Evolutionary conservation across 2,888 invertebrate genomes (phyloP).

Genomic region (Orthonychiurus folsomi): DNA sequence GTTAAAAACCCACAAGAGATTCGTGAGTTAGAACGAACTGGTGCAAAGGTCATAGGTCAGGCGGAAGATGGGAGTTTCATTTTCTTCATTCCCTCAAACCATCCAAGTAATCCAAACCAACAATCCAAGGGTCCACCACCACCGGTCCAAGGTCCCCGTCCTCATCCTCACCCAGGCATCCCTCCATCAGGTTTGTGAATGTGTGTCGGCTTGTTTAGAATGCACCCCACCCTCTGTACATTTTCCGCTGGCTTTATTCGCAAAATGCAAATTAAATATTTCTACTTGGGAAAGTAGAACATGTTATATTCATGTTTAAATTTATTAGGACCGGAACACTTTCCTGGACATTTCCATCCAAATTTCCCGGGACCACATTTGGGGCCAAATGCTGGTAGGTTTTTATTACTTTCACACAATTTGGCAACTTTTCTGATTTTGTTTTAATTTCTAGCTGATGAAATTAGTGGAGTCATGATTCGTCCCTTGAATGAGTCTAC

Average conservation of each 20-base stretch:
- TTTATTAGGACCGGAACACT: constrained; percentile 11
- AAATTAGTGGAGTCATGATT: constrained; percentile 53
- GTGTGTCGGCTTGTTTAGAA: too few relatives aligned
- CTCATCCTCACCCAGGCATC: constrained; percentile 4
- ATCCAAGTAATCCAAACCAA: constrained; percentile 8
- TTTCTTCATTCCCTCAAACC: constrained; percentile 31
- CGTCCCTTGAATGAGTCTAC: constrained; percentile 70
- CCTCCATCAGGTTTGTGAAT: constrained; percentile 7
- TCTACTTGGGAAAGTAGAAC: too few relatives aligned
- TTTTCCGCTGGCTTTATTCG: constrained; percentile 3
- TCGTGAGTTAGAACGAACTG: constrained; percentile 32
- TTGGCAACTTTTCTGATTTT: constrained; percentile 2
- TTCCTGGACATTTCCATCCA: constrained; percentile 6
- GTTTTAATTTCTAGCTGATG: constrained; percentile 43
- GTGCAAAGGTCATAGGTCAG: constrained; percentile 36
- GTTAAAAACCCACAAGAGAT: constrained; percentile 32
- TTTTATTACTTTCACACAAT: constrained; percentile 6
- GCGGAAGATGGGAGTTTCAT: constrained; percentile 38
- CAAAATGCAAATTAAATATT: too few relatives aligned
- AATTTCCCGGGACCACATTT: constrained; percentile 6
- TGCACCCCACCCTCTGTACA: too few relatives aligned
- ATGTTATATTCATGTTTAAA: too few relatives aligned
- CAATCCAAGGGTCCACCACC: not conserved
- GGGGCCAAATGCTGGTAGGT: not conserved
- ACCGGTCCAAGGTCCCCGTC: not conserved